Evolutionary conservation across 2,113 vertebrate species (phyloP).

Genomic region (Empidonax traillii): DNA sequence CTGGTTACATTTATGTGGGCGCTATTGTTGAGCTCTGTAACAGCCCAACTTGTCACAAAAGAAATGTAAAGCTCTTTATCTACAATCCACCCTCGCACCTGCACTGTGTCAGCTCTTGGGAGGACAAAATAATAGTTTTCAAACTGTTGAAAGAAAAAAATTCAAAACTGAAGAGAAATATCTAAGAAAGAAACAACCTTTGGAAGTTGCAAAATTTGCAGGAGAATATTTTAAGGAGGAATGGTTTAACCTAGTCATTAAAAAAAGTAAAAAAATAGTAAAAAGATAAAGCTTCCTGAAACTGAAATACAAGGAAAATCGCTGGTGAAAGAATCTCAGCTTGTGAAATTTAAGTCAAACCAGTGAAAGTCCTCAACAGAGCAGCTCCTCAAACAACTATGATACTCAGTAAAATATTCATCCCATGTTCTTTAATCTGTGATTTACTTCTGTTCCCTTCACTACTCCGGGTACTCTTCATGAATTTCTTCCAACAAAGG

Average conservation of each 20-base stretch:
- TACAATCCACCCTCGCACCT: background rate
- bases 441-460: background rate
- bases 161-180: background rate
- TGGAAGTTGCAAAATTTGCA: background rate
- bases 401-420: background rate
- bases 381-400: background rate
- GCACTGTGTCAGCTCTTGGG: background rate
- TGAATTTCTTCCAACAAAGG: background rate
- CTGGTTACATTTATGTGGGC: background rate
- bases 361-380: background rate
- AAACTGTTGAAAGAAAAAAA: background rate
- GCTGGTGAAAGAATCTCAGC: background rate
- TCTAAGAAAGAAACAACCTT: background rate
- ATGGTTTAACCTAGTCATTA: background rate
- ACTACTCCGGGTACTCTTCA: background rate
- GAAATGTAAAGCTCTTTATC: background rate
- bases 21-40: background rate
- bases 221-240: background rate
- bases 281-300: background rate
- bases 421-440: background rate
- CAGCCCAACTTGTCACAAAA: background rate
- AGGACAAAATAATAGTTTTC: background rate
- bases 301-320: background rate
- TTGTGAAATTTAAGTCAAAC: background rate
- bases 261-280: background rate